Base-by-base conservation (phyloP, 2,797 vertebrate species). In the Thaleichthys pacificus region DNA sequence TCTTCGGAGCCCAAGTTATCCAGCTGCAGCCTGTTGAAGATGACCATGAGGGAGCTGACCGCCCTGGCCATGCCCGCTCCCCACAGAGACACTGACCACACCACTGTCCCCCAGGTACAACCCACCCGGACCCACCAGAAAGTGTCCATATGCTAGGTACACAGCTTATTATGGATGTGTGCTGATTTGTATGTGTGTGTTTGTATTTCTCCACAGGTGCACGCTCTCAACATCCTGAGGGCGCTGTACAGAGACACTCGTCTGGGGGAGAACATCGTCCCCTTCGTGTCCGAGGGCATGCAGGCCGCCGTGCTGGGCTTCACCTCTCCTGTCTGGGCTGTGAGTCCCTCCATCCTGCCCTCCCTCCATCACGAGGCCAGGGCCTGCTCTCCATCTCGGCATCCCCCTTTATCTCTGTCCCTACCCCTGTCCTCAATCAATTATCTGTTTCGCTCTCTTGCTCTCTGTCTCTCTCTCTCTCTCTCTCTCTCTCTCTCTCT, bases 181-280 rank as follows among this genome's bases (percentile, higher is more conserved):
- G 62, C n/a, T 21, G 30, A 12, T 2, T 17, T 30, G 28, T 58
- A 1, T 56, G 30, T 51, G 24, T 75, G 21, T 75, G 60, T 73
- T 22, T 63, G 3, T 83, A 70, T 84, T 82, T 75, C 65, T 81
- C 73, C 24, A 15, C 83, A 99, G 96, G 97, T 99, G 80, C 98
- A 99, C 42, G 95, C 96, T 79, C 91, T 99, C 81, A 99, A 99
- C 93, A 96, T 98, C 86, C 93, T 99, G 32, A 84, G 97, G 74
- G 96, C 97, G 3, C 88, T 99, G 68, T 98, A 96, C 77, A 93
- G 96, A 77, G 98, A 98, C 87, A 96, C 97, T 0, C 96, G 95
- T 65, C 90, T 98, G 77, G 95, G 97, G 69, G 96, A 99, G 87
- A 97, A 95, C 87, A 89, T 99, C 61, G 91, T 97, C 71, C 95